phyloP scores from a whole-genome alignment of 2,113 vertebrate genomes.

The Castor canadensis region DNA sequence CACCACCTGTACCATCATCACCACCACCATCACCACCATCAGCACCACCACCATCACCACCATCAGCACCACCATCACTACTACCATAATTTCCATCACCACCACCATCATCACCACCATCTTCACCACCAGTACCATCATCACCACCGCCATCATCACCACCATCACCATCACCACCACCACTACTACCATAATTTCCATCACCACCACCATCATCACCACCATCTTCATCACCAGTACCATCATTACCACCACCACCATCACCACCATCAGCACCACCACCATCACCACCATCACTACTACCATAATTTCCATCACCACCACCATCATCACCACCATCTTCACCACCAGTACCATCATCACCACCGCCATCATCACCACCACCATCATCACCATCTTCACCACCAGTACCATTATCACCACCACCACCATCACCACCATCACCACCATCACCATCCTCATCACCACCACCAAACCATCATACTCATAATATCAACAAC shows the following conservation, averaged over 20 bases:
- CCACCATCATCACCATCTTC: background rate
- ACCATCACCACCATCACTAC: background rate
- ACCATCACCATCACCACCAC: too few relatives aligned
- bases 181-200: background rate
- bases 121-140: background rate
- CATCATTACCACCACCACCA: background rate
- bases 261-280: background rate
- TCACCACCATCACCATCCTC: background rate
- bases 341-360: background rate
- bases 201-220: rapidly evolving
- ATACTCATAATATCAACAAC: background rate
- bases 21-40: rapidly evolving
- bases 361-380: background rate
- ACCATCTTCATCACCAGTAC: background rate
- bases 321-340: background rate
- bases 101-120: background rate
- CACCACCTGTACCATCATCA: background rate
- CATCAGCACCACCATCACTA: background rate
- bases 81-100: rapidly evolving
- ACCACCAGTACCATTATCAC: background rate
- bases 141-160: background rate
- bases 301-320: background rate
- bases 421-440: background rate
- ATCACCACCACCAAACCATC: background rate
- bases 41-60: background rate